Evolutionary conservation across 2,888 invertebrate genomes (phyloP).

Genomic region (Phorcus lineatus): DNA sequence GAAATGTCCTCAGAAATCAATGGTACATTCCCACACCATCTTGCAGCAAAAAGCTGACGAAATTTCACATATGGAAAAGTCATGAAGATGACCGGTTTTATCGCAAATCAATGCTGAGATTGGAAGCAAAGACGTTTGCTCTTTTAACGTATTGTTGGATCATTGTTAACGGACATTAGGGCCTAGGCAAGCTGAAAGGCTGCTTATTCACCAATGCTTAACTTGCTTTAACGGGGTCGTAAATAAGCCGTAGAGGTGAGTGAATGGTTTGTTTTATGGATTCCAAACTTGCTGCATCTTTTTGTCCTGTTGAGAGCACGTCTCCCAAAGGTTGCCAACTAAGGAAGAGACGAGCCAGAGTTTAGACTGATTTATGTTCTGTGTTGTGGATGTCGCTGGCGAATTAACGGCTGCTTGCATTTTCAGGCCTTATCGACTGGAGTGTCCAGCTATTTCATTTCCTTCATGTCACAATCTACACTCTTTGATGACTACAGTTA

Average conservation of each 20-base stretch:
- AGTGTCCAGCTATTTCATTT: constrained; percentile 16
- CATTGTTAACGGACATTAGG: constrained; percentile 4
- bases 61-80: constrained; percentile 11
- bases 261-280: background rate
- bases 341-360: background rate
- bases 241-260: constrained; percentile 5
- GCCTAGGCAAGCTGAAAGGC: background rate
- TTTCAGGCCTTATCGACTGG: background rate
- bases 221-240: constrained; percentile 5
- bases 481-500: constrained; percentile 10
- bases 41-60: background rate
- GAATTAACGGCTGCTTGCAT: constrained; percentile 17
- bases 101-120: background rate
- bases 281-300: background rate
- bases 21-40: too few species aligned
- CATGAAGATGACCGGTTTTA: background rate
- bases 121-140: background rate
- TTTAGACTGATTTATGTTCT: background rate
- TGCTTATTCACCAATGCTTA: background rate
- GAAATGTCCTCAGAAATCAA: too few species aligned
- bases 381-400: background rate
- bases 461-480: constrained; percentile 24
- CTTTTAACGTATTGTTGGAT: constrained; percentile 15
- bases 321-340: background rate
- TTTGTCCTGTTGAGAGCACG: background rate